Evolutionary conservation across 2,888 invertebrate genomes (phyloP).

Genomic region (Metallyticus violacea): DNA sequence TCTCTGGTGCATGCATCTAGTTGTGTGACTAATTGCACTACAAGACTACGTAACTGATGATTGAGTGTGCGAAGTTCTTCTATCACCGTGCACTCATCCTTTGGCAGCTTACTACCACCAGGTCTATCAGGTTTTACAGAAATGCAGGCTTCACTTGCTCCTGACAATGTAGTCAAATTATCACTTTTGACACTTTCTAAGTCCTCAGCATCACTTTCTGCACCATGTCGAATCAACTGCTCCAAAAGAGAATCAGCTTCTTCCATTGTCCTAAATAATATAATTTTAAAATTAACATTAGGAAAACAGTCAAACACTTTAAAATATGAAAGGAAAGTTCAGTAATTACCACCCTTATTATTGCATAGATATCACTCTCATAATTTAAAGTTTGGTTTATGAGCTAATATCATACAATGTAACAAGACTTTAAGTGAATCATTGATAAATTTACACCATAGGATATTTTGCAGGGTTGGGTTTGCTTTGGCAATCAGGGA

Average conservation of each 20-base stretch:
- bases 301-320: neutral
- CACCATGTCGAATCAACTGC: slow-evolving; percentile 42
- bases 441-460: too few species aligned
- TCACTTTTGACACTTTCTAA: slow-evolving; percentile 21
- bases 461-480: too few species aligned
- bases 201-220: slow-evolving; percentile 31
- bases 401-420: too few species aligned
- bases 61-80: slow-evolving; percentile 66
- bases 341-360: too few species aligned
- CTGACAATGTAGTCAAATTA: neutral
- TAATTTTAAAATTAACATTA: neutral
- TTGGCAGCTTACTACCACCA: slow-evolving; percentile 53
- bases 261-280: slow-evolving; percentile 53
- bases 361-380: too few species aligned
- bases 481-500: too few species aligned
- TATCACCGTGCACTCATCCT: slow-evolving; percentile 59
- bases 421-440: too few species aligned
- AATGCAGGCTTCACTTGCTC: neutral
- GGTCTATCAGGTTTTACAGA: neutral
- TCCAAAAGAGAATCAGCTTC: slow-evolving; percentile 63
- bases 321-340: neutral
- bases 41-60: slow-evolving; percentile 57
- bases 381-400: too few species aligned
- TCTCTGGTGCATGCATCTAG: slow-evolving; percentile 65
- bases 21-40: slow-evolving; percentile 60